Conservation (phyloP, 2,113 vertebrate genomes). For the Mesoclemmys tuberculata region DNA sequence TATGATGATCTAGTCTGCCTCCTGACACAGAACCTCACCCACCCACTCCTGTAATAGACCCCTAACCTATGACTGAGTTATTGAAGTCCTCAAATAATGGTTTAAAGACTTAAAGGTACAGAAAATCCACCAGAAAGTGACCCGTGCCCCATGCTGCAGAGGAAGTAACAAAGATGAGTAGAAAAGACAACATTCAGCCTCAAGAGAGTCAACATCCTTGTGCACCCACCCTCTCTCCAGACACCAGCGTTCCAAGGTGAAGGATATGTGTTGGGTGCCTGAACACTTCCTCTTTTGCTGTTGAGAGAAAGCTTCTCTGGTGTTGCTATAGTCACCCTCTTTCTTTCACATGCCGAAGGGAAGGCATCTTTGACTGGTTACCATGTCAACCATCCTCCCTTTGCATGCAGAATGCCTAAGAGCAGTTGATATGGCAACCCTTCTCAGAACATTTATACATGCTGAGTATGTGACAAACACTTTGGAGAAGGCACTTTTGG, state of each 20-base stretch:
- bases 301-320: neutral
- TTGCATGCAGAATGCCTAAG: neutral
- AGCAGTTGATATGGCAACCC: conserved; percentile 69
- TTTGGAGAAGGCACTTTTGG: neutral
- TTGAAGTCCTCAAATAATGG: too few species aligned
- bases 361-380: conserved; percentile 46
- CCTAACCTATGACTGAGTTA: too few species aligned
- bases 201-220: neutral
- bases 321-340: conserved; percentile 5
- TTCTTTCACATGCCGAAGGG: neutral
- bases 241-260: rapidly evolving
- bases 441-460: neutral
- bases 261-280: rapidly evolving
- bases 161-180: neutral
- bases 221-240: rapidly evolving
- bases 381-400: conserved; percentile 59
- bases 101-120: too few species aligned
- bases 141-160: neutral
- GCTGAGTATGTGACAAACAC: rapidly evolving
- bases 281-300: neutral
- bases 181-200: neutral
- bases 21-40: too few species aligned
- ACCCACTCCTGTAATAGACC: too few species aligned
- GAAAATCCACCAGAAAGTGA: too few species aligned
- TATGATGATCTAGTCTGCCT: too few species aligned